Base-by-base conservation (phyloP, 2,113 vertebrate genomes). In the Calidris pugnax region DNA sequence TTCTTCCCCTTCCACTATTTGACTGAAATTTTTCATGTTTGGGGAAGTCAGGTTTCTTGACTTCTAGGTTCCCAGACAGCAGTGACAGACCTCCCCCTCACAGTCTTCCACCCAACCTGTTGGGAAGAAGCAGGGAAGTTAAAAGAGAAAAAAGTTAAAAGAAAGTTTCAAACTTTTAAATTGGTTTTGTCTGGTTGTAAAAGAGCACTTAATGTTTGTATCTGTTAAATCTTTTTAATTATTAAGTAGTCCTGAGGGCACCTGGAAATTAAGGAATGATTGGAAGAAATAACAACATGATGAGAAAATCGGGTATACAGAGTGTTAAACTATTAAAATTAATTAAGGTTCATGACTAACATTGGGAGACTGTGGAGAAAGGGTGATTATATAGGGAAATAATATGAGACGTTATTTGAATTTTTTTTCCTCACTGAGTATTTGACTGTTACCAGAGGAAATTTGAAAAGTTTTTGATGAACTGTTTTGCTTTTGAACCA, bases 211-310 rank as follows among this genome's bases (percentile, higher is more conserved):
- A 28, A 59, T 76, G n/a, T 79, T 95, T 91, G 47, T 67, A 72
- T 81, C 84, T 76, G 68, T 87, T 89, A 91, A 90, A 91, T 64
- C 24, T 51, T 83, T 94, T 94, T 87, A 93, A 77, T 93, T 94
- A 84, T 94, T 96, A 85, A 95, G 85, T 85, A 68, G 66, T 94
- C 75, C 59, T 57, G 74, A 81, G 76, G 81, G 81, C 57, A 83
- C 50, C 90, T 94, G 68, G 47, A 96, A 96, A 97, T 96, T 84
- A 85, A 90, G 95, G 95, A 53, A 63, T 90, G 71, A 91, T 83
- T 91, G 69, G 89, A 93, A 97, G 93, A 91, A 96, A 97, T 94
- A 95, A 83, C 85, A 93, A 91, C 7, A 0, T 91, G 35, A 89
- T 78, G 35, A 95, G 72, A n/a, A 94, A 92, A 93, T 73, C 74